These are phyloP conservation scores for Isaurus tuberculatus DNA, from an alignment of 92 coral and sea anemone genomes.

Conservation along the genomic window DNA sequence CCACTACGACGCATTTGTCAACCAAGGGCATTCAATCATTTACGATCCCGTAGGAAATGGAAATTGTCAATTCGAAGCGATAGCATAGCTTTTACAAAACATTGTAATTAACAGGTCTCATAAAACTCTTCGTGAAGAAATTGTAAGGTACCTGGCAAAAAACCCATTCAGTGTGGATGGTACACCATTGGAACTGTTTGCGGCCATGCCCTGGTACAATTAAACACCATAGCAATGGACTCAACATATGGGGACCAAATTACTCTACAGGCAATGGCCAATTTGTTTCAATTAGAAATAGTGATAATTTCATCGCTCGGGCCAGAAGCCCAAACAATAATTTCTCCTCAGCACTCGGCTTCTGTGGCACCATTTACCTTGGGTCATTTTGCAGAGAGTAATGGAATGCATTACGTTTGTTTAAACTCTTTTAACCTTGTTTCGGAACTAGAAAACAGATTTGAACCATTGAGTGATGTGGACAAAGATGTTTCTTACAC, in stretches of 20 bases:
- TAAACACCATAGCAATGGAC: slow-evolving; percentile 1
- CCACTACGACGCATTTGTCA: slow-evolving; percentile 13
- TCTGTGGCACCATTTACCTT: slow-evolving; percentile 1
- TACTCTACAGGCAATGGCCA: slow-evolving; percentile 4
- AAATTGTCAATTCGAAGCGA: slow-evolving; percentile 44
- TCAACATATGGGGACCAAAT: no score
- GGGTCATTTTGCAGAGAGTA: background rate
- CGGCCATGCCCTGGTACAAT: background rate
- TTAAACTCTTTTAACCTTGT: background rate
- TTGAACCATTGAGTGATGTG: background rate
- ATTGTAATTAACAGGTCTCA: slow-evolving; percentile 40
- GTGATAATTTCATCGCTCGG: background rate
- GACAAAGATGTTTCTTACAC: background rate
- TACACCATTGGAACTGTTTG: no score
- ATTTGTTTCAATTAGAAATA: no score
- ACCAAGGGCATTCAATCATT: background rate
- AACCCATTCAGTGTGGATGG: slow-evolving; percentile 41
- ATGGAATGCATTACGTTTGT: background rate
- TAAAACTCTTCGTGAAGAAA: slow-evolving; percentile 42
- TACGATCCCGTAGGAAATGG: slow-evolving; percentile 28
- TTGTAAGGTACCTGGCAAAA: slow-evolving; percentile 26
- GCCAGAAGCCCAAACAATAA: background rate
- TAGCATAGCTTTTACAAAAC: slow-evolving; percentile 15
- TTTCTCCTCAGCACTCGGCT: background rate
- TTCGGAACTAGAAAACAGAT: background rate